Percentiles rank a stretch among this genome's conserved stretches.
These are phyloP conservation scores for Taphrorychus bicolor DNA, from an alignment of 2,888 invertebrate genomes.

Conservation along the genomic window DNA sequence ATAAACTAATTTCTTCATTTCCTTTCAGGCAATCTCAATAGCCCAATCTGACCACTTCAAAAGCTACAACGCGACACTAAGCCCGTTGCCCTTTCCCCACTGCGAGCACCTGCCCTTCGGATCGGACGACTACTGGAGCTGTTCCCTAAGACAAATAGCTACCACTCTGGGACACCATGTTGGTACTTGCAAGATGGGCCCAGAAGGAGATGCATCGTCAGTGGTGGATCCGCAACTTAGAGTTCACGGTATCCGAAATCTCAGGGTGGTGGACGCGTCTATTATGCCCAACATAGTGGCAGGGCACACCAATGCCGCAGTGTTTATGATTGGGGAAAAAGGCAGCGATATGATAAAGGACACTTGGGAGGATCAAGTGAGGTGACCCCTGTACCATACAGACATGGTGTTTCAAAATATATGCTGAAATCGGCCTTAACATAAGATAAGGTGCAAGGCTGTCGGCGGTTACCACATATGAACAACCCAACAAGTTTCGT, in stretches of 20 bases:
- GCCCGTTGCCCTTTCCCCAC: slow-evolving; percentile 69
- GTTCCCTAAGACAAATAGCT: slow-evolving; percentile 73
- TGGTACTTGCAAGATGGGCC: slow-evolving; percentile 64
- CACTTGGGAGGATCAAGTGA: slow-evolving; percentile 51
- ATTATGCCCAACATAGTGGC: slow-evolving; percentile 66
- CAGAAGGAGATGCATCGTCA: slow-evolving; percentile 54
- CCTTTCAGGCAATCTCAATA: slow-evolving; percentile 64
- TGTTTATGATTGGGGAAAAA: slow-evolving; percentile 68
- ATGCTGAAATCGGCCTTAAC: background rate
- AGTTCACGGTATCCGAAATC: slow-evolving; percentile 62
- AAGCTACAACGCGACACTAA: slow-evolving; percentile 63
- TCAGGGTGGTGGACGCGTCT: slow-evolving; percentile 67
- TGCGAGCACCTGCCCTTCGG: slow-evolving; percentile 69
- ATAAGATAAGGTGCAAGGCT: background rate
- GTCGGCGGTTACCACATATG: too few relatives aligned
- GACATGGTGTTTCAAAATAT: too few relatives aligned
- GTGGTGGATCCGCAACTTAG: slow-evolving; percentile 62
- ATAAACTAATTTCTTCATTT: too few relatives aligned
- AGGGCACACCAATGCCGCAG: slow-evolving; percentile 66
- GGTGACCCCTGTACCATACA: too few relatives aligned
- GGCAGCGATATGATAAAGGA: slow-evolving; percentile 64
- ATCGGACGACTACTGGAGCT: slow-evolving; percentile 77
- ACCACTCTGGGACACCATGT: slow-evolving; percentile 73
- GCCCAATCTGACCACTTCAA: slow-evolving; percentile 63
- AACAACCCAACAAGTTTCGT: background rate